Percentiles rank a stretch among this genome's conserved stretches.
Conservation (phyloP, 2,113 vertebrate genomes). For the Oreochromis niloticus region DNA sequence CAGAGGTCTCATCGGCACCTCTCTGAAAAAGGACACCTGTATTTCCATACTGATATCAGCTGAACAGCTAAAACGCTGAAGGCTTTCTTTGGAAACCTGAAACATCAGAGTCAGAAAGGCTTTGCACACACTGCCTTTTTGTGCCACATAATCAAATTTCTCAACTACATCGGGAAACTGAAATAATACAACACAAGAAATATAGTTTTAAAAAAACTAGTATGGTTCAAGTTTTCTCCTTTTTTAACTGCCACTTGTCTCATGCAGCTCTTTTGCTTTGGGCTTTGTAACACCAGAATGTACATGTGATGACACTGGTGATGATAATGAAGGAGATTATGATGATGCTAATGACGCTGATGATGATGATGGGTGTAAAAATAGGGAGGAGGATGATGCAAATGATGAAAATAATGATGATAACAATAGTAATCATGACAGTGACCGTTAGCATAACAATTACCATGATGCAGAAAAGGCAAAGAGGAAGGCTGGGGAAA, state of each 20-base stretch:
- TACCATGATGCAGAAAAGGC: background rate
- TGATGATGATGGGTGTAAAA: background rate
- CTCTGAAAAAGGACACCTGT: too few species aligned
- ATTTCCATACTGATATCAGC: too few species aligned
- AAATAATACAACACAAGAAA: background rate
- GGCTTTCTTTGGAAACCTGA: too few species aligned
- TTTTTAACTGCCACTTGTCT: background rate
- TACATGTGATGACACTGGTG: slow-evolving; percentile 12
- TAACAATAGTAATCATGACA: background rate
- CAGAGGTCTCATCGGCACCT: too few species aligned
- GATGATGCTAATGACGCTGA: background rate
- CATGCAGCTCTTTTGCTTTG: background rate
- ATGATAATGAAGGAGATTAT: slow-evolving; percentile 30
- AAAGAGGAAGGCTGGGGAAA: background rate
- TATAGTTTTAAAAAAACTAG: background rate
- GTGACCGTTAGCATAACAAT: background rate
- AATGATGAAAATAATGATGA: slow-evolving; percentile 21
- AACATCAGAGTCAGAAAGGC: too few species aligned
- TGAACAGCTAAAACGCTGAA: too few species aligned
- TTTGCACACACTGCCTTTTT: background rate
- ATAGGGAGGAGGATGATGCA: slow-evolving; percentile 1
- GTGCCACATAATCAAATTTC: background rate
- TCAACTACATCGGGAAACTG: background rate
- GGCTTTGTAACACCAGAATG: slow-evolving; percentile 10
- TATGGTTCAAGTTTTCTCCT: background rate